These are phyloP conservation scores for Eidolon helvum DNA, from an alignment of 2,113 vertebrate species.

Conservation along the genomic window DNA sequence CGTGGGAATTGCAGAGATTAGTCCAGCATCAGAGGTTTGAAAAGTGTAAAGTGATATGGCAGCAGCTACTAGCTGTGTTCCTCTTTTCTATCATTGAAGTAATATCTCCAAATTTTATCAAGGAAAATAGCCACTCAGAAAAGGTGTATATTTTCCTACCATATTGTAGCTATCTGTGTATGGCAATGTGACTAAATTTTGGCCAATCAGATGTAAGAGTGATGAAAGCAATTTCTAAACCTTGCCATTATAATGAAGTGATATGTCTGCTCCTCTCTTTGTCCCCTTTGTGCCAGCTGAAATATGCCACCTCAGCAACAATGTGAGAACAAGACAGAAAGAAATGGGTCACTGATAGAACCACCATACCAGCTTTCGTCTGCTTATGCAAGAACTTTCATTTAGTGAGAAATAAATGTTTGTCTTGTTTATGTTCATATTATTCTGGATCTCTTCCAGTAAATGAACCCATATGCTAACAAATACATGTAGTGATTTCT, in stretches of 20 bases:
- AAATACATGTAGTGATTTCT: neutral
- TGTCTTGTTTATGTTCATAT: neutral
- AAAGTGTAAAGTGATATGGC: neutral
- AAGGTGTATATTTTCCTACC: neutral
- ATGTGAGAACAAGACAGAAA: neutral
- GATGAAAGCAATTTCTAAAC: neutral
- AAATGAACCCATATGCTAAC: neutral
- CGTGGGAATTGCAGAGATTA: neutral
- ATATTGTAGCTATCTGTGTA: neutral
- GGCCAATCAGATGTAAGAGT: neutral
- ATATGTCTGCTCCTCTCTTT: neutral
- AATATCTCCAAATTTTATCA: neutral
- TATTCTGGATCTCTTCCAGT: neutral
- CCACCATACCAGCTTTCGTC: neutral
- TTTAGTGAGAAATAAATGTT: neutral
- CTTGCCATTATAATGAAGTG: neutral
- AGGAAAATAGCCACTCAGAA: neutral
- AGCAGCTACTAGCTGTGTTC: neutral
- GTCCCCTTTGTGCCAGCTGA: neutral
- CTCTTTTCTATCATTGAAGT: neutral
- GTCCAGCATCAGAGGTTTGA: neutral
- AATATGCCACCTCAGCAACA: neutral
- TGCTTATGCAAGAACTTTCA: neutral
- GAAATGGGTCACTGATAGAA: neutral
- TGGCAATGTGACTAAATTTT: neutral